Evolutionary conservation across 2,888 invertebrate genomes (phyloP).

Genomic region (Helobdella robusta): DNA sequence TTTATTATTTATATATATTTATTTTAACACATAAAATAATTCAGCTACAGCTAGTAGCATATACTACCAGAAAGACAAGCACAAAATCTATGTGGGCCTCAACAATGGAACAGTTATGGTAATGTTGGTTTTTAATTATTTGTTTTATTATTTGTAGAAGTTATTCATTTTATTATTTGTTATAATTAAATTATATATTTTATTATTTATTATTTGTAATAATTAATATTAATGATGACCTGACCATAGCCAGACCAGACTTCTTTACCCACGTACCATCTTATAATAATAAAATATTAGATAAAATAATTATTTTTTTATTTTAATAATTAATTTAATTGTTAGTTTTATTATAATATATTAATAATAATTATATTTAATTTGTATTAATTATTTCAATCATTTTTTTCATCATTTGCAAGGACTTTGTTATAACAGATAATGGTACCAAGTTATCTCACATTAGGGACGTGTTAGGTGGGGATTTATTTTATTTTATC

Average conservation of each 20-base stretch:
- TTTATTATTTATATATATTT: too few relatives aligned
- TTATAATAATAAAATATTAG: too few relatives aligned
- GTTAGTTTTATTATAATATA: neutral
- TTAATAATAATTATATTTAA: neutral
- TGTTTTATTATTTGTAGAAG: neutral
- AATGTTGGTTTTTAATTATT: conserved; percentile 37
- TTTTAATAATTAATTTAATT: neutral
- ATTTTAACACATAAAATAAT: too few relatives aligned
- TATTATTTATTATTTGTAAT: neutral
- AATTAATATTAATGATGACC: neutral
- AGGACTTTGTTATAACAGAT: conserved; percentile 77
- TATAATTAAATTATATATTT: conserved; percentile 2
- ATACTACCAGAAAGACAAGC: conserved; percentile 74
- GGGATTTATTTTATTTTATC: conserved; percentile 8
- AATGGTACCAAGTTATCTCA: conserved; percentile 88
- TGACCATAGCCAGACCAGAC: too few relatives aligned
- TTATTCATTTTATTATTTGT: conserved; percentile 3
- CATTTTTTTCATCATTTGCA: neutral
- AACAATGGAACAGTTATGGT: conserved; percentile 78
- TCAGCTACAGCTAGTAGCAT: conserved; percentile 77
- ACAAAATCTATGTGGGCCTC: conserved; percentile 84
- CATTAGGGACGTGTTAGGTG: conserved; percentile 67
- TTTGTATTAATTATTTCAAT: neutral
- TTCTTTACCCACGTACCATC: too few relatives aligned
- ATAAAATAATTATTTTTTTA: too few relatives aligned